Conservation (phyloP, 2,113 vertebrate species). For the Theropithecus gelada region DNA sequence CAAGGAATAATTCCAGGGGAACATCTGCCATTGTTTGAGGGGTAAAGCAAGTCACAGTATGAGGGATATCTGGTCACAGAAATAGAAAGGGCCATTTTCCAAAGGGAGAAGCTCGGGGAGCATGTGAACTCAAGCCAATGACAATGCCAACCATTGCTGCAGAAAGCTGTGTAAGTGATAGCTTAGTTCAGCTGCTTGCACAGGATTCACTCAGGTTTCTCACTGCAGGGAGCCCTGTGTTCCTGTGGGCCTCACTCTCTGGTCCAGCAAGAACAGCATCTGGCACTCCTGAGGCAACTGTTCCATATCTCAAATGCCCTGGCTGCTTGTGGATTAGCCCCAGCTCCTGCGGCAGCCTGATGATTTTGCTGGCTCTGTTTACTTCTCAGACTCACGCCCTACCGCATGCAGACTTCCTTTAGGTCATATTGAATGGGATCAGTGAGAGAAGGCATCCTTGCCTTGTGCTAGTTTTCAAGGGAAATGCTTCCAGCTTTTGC, state of each 20-base stretch:
- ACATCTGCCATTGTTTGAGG: neutral
- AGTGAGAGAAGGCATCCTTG: too few relatives aligned
- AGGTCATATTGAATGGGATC: too few relatives aligned
- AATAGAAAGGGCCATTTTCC: neutral
- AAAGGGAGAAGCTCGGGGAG: neutral
- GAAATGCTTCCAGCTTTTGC: too few relatives aligned
- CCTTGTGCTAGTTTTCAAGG: too few relatives aligned
- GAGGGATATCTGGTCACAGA: neutral
- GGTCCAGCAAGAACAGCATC: neutral
- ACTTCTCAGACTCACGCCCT: neutral
- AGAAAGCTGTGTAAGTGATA: neutral
- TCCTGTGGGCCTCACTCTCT: neutral
- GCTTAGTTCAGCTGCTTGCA: neutral
- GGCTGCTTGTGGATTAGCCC: too few relatives aligned
- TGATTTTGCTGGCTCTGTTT: rapidly evolving
- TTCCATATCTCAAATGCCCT: neutral
- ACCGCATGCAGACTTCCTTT: neutral
- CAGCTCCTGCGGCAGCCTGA: neutral
- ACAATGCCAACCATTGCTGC: neutral
- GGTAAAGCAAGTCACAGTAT: neutral
- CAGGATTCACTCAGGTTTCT: neutral
- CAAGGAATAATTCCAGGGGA: neutral
- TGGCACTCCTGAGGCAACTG: neutral
- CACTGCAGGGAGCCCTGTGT: too few relatives aligned
- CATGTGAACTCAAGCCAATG: neutral